Evolutionary conservation across 1,140 invertebrate genomes (phyloP), one percentile per base, ranked within the genome.

Genomic region (Wiebesia pumilae): DNA sequence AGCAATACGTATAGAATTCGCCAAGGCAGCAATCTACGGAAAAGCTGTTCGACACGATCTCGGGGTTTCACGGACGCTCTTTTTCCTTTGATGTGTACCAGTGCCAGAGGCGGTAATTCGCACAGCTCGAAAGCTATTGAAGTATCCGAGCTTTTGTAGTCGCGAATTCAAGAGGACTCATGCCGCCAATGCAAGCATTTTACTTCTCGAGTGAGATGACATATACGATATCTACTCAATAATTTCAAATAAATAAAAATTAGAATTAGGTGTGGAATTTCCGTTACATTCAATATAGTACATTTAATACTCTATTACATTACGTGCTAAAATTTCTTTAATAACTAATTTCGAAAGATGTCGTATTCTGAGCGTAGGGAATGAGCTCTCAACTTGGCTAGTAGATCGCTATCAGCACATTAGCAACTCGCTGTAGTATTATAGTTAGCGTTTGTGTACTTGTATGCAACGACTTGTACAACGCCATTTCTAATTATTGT

Each of bases 61-160:
- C 35, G 83, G 86, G 83, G 73, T 67, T 81, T 85, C 79, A 77
- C 84, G 86, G 73, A 88, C 84, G 82, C 79, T 81, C 85, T 40
- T 86, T 79, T 89, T 81, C 84, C 89, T 90, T 90, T 90, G 89
- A 90, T 89, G 87, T 88, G 82, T 65, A 47, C 65, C 86, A 87
- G 86, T 62, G 86, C 87, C 79, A 82, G 77, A 87, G 89, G 88
- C 85, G 85, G 83, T 90, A 90, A 90, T 90, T 90, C 89, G 89
- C 87, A 85, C 89, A 84, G 88, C 86, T 65, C 88, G 73, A 87
- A 89, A 90, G 87, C 89, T 88, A 89, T 89, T 87, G 84, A 87
- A 89, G 83, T 69, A 82, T 81, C 80, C 33, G 47, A 78, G 27
- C 62, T 85, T 88, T 87, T 87, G 83, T 84, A 79, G 77, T 69